Base-by-base conservation (phyloP, 2,888 invertebrate genomes). In the Laothoe populi region DNA sequence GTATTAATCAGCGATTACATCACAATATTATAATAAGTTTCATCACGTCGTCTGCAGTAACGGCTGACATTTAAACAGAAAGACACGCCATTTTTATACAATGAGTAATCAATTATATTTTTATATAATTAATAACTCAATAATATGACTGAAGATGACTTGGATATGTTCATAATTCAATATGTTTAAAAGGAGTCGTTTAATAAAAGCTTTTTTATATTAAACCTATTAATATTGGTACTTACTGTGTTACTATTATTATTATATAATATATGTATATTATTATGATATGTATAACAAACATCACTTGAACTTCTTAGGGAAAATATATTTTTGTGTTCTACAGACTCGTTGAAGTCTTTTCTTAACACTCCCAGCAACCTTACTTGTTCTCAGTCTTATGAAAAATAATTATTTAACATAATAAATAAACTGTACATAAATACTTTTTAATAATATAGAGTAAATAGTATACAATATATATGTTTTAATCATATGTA, bases 311-410 rank as follows among this genome's bases (percentile, higher is more conserved):
- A 5, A 19, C 35, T 19, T 11, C 19, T 19, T 31, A 48, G 38
- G 49, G 19, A 53, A 42, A 49, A 48, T 16, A n/a, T 19, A 23
- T n/a, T 38, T 23, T 38, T 0, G 35, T 21, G n/a, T 40, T 40
- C 5, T 16, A 7, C 53, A 42, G 5, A 44, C 57, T 45, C 90
- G 89, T 90, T 89, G 87, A 88, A 78, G 80, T 88, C 86, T 88
- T 89, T 89, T 84, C 77, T 77, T 83, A 79, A 70, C 71, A 63
- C 60, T 40, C 66, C 69, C 63, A 19, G 44, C 31, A 48, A 16
- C 58, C 19, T 19, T 19, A 21, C 19, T 24, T 48, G 40, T 19
- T 23, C 24, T 61, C 23, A 57, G 16, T 44, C 10, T 26, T 16
- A 57, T n/a, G n/a, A 48, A 16, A 10, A 31, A 10, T 16, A 26